Evolutionary conservation across 2,113 vertebrate species (phyloP), one percentile per base, ranked within the genome.

Genomic region (Cathartes aura): DNA sequence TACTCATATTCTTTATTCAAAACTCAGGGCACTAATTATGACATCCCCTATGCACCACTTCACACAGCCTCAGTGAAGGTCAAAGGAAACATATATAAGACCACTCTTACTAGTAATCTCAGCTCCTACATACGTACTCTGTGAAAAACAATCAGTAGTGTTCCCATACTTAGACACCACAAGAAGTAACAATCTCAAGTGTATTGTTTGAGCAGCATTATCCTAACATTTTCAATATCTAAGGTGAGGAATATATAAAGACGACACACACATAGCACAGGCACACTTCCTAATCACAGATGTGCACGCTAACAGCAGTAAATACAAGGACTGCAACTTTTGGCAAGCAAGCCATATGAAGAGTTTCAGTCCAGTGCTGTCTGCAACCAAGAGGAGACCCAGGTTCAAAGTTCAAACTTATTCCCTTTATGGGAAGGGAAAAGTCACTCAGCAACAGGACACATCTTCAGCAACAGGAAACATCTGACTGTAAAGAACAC

Each of bases 381-480:
- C 62, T 90, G 17, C 43, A 75, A 56, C 64, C 90, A 70, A 94
- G 15, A 86, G 75, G 63, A 93, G 53, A 80, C 50, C 11, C 8
- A 63, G 42, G 62, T 76, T 59, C 76, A 66, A 42, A 87, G 93
- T 86, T 91, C 76, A 90, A 88, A 95, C 36, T 55, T 78, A 85
- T n/a, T 93, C 84, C 82, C 81, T 95, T 94, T 76, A 72, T n/a
- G 34, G 82, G 83, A 93, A 90, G 42, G 83, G 59, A 86, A 75
- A 91, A 94, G 82, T 68, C 53, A 66, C 80, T 93, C 83, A 59
- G 95, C 96, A 96, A 95, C 90, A 98, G 96, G 94, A 98, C 96
- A 97, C 84, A 93, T 97, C 96, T 97, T 95, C 98, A 97, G 95
- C 91, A 96, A 96, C 95, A 98, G 97, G 97, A 98, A 98, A 97